Evolutionary conservation across 2,113 vertebrate species (phyloP).

Genomic region (Platichthys flesus): DNA sequence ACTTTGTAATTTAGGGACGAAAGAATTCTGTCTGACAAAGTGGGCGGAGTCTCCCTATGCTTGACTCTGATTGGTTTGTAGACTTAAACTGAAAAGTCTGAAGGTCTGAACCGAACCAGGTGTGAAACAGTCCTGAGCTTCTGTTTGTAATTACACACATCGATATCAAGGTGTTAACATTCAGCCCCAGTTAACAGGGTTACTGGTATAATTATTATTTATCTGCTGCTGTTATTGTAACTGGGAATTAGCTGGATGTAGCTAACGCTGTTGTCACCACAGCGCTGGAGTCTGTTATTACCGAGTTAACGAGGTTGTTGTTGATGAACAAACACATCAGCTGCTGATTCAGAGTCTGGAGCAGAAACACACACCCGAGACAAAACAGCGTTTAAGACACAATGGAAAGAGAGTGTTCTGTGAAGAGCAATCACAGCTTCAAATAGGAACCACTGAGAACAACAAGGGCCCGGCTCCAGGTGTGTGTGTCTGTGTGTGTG

Average conservation of each 20-base stretch:
- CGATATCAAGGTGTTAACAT: not conserved
- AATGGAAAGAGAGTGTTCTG: constrained; percentile 34
- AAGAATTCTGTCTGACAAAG: too few relatives aligned
- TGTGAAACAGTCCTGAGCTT: too few relatives aligned
- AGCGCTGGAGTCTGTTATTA: not conserved
- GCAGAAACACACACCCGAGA: constrained; percentile 17
- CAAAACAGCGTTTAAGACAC: constrained; percentile 56
- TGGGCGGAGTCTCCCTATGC: too few relatives aligned
- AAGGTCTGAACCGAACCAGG: too few relatives aligned
- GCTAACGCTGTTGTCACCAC: not conserved
- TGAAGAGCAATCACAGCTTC: constrained; percentile 33
- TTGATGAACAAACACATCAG: constrained; percentile 25
- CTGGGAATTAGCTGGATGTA: not conserved
- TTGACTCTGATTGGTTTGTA: too few relatives aligned
- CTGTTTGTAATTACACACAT: not conserved
- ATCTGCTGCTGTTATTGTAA: not conserved
- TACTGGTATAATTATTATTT: too few relatives aligned
- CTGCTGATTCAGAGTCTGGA: constrained; percentile 1
- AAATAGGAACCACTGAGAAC: constrained; percentile 41
- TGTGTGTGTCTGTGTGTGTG: constrained; percentile 31
- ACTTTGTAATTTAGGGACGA: too few relatives aligned
- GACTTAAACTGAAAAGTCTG: too few relatives aligned
- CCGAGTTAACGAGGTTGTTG: not conserved
- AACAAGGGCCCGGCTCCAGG: constrained; percentile 24
- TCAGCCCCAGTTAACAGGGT: too few relatives aligned